Evolutionary conservation across 2,113 vertebrate species (phyloP).

Genomic region (Ceratotherium simum): DNA sequence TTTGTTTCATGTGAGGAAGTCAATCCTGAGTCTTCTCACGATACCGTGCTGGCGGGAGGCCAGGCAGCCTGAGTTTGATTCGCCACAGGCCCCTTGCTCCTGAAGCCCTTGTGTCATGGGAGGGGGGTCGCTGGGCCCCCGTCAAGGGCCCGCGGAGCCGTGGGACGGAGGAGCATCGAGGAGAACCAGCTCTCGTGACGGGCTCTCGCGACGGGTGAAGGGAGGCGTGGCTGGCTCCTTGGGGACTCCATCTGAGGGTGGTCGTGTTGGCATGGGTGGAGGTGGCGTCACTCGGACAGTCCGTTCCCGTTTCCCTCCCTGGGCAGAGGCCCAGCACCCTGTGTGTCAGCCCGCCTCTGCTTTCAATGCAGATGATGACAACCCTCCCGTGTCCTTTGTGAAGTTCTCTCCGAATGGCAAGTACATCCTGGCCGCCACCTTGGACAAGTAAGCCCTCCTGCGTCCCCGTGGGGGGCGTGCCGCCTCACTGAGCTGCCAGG

Average conservation of each 20-base stretch:
- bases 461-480: accelerated
- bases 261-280: not conserved
- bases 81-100: not conserved
- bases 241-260: not conserved
- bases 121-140: not conserved
- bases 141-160: not conserved
- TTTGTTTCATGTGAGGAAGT: accelerated
- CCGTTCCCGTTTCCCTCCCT: accelerated
- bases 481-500: no score
- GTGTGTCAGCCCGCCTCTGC: not conserved
- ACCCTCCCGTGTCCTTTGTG: conserved; percentile 98
- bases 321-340: not conserved
- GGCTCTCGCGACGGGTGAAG: accelerated
- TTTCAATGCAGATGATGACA: conserved; percentile 94
- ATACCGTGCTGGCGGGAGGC: not conserved
- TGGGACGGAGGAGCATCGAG: not conserved
- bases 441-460: conserved; percentile 94
- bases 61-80: not conserved
- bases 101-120: not conserved
- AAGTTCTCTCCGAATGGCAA: conserved; percentile 99
- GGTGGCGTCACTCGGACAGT: not conserved
- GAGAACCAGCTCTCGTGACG: not conserved
- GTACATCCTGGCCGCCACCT: conserved; percentile 97
- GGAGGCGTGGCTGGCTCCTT: not conserved
- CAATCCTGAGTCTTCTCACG: accelerated